Evolutionary conservation across 2,797 vertebrate genomes (phyloP).

Genomic region (Aselliscus stoliczkanus): DNA sequence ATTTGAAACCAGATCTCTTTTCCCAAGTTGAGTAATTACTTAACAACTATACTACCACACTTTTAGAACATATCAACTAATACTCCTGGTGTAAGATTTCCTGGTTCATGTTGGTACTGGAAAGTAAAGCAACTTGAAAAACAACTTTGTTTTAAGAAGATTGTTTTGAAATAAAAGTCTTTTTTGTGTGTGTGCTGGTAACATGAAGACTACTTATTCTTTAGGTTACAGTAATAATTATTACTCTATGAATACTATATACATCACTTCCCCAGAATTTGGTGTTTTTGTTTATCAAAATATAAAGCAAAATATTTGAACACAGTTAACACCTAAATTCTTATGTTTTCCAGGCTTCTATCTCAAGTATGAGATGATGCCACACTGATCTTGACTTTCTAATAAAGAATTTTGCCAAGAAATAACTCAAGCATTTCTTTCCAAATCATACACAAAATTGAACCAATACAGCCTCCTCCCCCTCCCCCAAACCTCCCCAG

Average conservation of each 20-base stretch:
- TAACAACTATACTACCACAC: neutral
- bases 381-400: neutral
- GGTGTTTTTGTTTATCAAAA: neutral
- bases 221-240: neutral
- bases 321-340: neutral
- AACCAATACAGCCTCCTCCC: neutral
- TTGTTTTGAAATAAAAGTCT: conserved; percentile 21
- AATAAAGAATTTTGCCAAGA: neutral
- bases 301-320: neutral
- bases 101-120: conserved; percentile 52
- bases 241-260: neutral
- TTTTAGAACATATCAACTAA: neutral
- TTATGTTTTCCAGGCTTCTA: neutral
- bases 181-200: neutral
- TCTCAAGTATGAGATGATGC: neutral
- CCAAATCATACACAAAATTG: neutral
- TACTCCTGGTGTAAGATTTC: neutral
- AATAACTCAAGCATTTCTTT: neutral
- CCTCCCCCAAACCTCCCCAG: neutral
- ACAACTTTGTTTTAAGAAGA: conserved; percentile 49
- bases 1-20: conserved; percentile 2
- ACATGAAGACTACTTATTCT: neutral
- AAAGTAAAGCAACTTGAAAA: conserved; percentile 23
- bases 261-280: neutral
- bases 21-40: neutral